A percentile compares a stretch with the other conserved stretches of the same genome.
Conservation (phyloP, 2,888 invertebrate species). For the Metacarcinus magister region DNA sequence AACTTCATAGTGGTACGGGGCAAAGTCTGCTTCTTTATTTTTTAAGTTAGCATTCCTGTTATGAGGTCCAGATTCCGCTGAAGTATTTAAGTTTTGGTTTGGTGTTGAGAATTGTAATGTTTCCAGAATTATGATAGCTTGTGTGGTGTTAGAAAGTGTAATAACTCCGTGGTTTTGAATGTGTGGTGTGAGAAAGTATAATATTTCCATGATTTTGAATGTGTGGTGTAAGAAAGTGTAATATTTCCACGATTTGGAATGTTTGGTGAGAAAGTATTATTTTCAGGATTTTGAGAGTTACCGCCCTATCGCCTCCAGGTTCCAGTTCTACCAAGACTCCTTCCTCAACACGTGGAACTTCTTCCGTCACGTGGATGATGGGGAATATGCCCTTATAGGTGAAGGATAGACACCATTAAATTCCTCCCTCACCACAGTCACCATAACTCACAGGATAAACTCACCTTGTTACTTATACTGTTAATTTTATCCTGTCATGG, state of each 20-base stretch:
- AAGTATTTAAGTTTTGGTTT: background rate
- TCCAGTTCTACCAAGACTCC: conserved; percentile 70
- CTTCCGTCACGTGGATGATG: conserved; percentile 70
- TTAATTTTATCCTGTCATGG: too few relatives aligned
- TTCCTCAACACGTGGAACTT: conserved; percentile 77
- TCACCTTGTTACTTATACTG: too few relatives aligned
- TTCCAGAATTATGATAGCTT: background rate
- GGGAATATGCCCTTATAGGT: conserved; percentile 75
- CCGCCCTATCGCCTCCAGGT: conserved; percentile 65
- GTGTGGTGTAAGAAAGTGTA: background rate
- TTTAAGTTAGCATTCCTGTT: background rate
- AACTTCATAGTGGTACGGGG: conserved; percentile 73
- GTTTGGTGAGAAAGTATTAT: background rate
- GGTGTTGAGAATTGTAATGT: background rate
- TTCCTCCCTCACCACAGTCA: too few relatives aligned
- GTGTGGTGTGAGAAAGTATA: background rate
- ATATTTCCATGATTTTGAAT: background rate
- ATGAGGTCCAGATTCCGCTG: background rate
- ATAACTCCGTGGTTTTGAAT: background rate
- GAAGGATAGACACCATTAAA: background rate
- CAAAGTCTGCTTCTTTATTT: background rate
- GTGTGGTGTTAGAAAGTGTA: too few relatives aligned
- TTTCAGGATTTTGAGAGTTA: conserved; percentile 72
- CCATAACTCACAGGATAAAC: too few relatives aligned
- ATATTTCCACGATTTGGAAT: background rate